A percentile compares a stretch with the other conserved stretches of the same genome.
Evolutionary conservation across 2,113 vertebrate genomes (phyloP).

Genomic region (Prionailurus viverrinus): DNA sequence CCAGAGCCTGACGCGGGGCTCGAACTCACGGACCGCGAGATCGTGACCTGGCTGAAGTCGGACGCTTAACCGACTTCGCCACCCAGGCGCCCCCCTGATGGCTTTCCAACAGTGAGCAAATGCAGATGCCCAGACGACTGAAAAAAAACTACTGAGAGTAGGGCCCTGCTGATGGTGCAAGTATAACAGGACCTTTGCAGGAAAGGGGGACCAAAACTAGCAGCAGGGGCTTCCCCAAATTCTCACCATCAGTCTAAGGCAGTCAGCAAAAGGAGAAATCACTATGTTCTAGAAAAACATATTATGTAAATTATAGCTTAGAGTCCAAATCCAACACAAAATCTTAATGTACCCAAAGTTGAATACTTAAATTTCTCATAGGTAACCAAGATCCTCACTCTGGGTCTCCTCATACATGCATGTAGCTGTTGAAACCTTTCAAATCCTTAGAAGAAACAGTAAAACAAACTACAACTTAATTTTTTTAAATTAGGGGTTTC

Average conservation of each 20-base stretch:
- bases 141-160: background rate
- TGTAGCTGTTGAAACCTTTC: background rate
- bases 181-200: background rate
- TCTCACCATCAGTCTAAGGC: background rate
- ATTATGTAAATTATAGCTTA: background rate
- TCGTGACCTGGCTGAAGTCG: too few species aligned
- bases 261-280: background rate
- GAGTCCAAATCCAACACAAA: slow-evolving; percentile 37
- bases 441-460: slow-evolving; percentile 31
- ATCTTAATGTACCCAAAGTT: background rate
- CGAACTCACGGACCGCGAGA: too few species aligned
- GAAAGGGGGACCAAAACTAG: background rate
- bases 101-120: background rate
- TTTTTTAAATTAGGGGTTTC: slow-evolving; percentile 25
- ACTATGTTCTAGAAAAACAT: background rate
- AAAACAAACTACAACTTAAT: background rate
- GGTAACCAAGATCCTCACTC: background rate
- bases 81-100: background rate
- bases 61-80: too few species aligned
- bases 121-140: background rate
- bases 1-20: too few species aligned
- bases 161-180: background rate
- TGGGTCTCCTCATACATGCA: background rate
- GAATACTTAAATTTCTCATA: background rate
- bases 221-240: background rate